Base-by-base conservation (phyloP, 2,888 invertebrate species). In the Morpho deidamia region DNA sequence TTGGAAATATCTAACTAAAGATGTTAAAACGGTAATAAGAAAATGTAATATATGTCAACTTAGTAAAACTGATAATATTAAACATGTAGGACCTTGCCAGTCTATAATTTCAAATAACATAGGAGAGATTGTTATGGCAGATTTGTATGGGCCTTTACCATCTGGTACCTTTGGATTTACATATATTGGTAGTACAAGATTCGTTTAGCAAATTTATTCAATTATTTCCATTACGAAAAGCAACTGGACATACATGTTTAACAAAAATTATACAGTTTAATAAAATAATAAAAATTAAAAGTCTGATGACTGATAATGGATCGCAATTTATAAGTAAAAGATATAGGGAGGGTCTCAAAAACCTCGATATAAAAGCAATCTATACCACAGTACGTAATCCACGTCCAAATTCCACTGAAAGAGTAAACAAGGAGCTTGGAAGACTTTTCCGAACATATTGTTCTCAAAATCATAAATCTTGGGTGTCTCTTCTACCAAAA, bases 341-440 rank as follows among this genome's bases (percentile, higher is more conserved):
- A 0, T 63, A 61, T 60, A 51, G 23, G 8, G 32, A 48, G 8
- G 9, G 1, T 1, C 32, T 63, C 34, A 11, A 7, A 4, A 12
- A 48, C 1, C 8, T 45, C 3, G 50, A 45, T 0, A 53, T 64
- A 8, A 58, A 56, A 32, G 4, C 53, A 0, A 39, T 58, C 0
- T 43, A 62, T 34, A 64, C 65, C 0, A 61, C 67, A 0, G 58
- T 67, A 0, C 11, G 63, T 1, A 65, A 65, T 35, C 65, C 65
- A 0, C 14, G 64, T 0, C 65, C 62, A 4, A 67, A 65, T 44
- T 53, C 47, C 0, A 59, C 58, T 0, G 65, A 65, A 37, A 46
- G 64, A 3, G 63, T 64, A 1, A 67, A 65, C 45, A 61, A 55
- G 10, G 65, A 64, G 32, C 38, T 47, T 7, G 47, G 47, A 1